These are phyloP conservation scores for Dermatemys mawii DNA, from an alignment of 2,113 vertebrate genomes.

Conservation along the genomic window DNA sequence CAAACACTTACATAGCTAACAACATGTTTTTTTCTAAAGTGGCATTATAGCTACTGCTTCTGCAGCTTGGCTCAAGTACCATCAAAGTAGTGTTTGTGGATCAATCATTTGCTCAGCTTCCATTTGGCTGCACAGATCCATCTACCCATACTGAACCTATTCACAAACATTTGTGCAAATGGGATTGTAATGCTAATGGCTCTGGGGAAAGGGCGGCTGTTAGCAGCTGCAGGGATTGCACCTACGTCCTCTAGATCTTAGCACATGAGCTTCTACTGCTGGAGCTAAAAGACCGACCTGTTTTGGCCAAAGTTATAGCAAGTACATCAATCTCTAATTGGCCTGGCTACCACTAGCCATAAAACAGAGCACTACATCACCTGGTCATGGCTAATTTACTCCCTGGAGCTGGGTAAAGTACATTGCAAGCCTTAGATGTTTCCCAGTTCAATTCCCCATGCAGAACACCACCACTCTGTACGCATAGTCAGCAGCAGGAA, in stretches of 20 bases:
- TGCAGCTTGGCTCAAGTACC: background rate
- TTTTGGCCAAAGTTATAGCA: background rate
- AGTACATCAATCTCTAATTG: background rate
- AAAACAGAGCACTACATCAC: background rate
- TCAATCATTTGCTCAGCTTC: background rate
- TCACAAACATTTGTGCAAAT: background rate
- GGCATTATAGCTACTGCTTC: background rate
- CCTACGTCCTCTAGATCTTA: background rate
- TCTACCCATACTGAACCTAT: background rate
- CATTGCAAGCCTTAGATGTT: background rate
- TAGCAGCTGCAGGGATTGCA: background rate
- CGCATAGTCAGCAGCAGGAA: background rate
- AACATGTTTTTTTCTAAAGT: background rate
- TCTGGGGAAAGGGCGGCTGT: too few relatives aligned
- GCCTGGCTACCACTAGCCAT: background rate
- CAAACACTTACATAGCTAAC: background rate
- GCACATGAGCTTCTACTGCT: background rate
- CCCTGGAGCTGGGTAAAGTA: background rate
- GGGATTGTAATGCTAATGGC: background rate
- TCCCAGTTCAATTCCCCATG: background rate
- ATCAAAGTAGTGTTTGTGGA: accelerated
- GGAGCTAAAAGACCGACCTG: background rate
- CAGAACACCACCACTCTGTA: too few relatives aligned
- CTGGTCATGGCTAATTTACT: background rate
- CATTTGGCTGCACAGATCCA: background rate